A percentile compares a stretch with the other conserved stretches of the same genome.
Conservation (phyloP, 2,888 invertebrate genomes). For the Xylota sylvarum region DNA sequence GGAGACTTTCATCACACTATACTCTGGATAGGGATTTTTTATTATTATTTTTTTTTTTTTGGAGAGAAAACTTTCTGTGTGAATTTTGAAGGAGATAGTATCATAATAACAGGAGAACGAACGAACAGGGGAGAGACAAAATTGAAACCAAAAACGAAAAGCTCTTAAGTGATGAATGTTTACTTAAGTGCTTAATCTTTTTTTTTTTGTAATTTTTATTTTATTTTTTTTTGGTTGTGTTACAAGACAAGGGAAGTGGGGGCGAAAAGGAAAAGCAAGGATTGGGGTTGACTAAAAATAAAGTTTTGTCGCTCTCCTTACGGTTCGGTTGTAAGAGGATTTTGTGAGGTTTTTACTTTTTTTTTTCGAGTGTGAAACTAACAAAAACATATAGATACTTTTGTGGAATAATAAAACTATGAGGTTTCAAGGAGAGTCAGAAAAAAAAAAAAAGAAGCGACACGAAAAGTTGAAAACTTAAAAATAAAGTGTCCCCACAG, state of each 20-base stretch:
- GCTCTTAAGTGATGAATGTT: slow-evolving; percentile 77
- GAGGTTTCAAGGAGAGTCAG: slow-evolving; percentile 50
- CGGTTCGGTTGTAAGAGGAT: slow-evolving; percentile 74
- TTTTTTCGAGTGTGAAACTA: slow-evolving; percentile 28
- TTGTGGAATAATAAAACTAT: slow-evolving; percentile 54
- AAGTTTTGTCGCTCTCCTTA: slow-evolving; percentile 76
- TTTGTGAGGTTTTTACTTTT: slow-evolving; percentile 77
- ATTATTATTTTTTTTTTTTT: slow-evolving; percentile 2
- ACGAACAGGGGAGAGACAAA: slow-evolving; percentile 32
- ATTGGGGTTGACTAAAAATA: slow-evolving; percentile 73
- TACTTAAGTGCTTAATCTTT: slow-evolving; percentile 78
- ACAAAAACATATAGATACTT: slow-evolving; percentile 52
- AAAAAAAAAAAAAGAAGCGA: slow-evolving; percentile 13
- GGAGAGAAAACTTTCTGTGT: slow-evolving; percentile 41
- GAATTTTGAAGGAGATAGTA: slow-evolving; percentile 53
- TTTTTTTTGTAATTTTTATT: slow-evolving; percentile 34
- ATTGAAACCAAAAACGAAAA: slow-evolving; percentile 65
- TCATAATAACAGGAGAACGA: slow-evolving; percentile 47
- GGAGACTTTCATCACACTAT: slow-evolving; percentile 40
- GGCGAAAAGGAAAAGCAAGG: slow-evolving; percentile 39
- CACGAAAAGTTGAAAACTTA: slow-evolving; percentile 36
- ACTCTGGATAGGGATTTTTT: neutral
- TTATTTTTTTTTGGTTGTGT: slow-evolving; percentile 38
- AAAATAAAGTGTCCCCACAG: slow-evolving; percentile 38
- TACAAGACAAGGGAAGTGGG: slow-evolving; percentile 46